These are phyloP conservation scores for Aleiodes sp. DNA, from an alignment of 1,140 invertebrate genomes.

Conservation along the genomic window DNA sequence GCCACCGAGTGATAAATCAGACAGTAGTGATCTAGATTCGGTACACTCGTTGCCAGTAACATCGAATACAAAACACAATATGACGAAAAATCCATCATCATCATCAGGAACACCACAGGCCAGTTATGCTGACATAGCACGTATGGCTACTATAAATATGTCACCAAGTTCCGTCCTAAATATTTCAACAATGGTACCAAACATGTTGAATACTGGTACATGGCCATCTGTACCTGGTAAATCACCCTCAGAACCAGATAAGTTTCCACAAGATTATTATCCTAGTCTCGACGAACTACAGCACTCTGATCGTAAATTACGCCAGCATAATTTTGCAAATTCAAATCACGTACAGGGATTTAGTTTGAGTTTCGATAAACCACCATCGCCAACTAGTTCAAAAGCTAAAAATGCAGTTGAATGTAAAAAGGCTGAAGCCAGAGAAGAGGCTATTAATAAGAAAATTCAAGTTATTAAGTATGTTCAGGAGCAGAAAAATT, in stretches of 20 bases:
- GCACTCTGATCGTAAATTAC: conserved; percentile 53
- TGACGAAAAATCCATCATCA: conserved; percentile 56
- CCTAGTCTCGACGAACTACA: conserved; percentile 61
- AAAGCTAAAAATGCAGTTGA: conserved; percentile 56
- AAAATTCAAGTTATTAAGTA: conserved; percentile 59
- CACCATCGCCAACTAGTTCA: conserved; percentile 48
- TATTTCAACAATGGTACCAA: conserved; percentile 50
- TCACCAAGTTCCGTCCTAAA: conserved; percentile 52
- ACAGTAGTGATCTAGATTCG: conserved; percentile 78
- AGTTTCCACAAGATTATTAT: conserved; percentile 58
- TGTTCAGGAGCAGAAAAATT: conserved; percentile 52
- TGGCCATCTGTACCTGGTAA: conserved; percentile 56
- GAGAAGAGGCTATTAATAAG: conserved; percentile 58
- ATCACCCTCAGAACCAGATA: conserved; percentile 50
- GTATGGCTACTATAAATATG: conserved; percentile 66
- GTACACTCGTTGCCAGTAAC: conserved; percentile 77
- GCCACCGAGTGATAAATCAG: conserved; percentile 73
- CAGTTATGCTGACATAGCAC: conserved; percentile 80
- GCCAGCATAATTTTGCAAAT: conserved; percentile 49
- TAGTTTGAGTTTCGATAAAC: conserved; percentile 55
- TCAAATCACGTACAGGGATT: conserved; percentile 46
- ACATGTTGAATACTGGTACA: conserved; percentile 45
- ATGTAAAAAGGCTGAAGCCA: conserved; percentile 53
- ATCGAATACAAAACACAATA: conserved; percentile 63
- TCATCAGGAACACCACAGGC: conserved; percentile 70